These are phyloP conservation scores for Tricholaema leucomelas DNA, from an alignment of 2,113 vertebrate genomes.

Conservation along the genomic window DNA sequence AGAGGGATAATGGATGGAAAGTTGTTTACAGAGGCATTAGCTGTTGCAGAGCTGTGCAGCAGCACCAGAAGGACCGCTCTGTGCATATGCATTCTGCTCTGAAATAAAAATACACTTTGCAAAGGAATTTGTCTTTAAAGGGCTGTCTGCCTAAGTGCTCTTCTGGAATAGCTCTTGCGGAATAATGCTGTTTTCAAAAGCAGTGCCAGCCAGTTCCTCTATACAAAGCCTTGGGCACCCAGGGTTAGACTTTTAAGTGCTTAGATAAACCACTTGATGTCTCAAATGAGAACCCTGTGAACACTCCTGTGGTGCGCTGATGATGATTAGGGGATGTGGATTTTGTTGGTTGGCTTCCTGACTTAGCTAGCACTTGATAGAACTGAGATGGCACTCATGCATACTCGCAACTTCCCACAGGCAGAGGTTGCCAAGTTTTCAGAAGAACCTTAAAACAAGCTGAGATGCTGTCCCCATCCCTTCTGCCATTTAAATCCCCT, in stretches of 20 bases:
- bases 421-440: not conserved
- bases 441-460: not conserved
- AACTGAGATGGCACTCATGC: not conserved
- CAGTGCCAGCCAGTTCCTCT: not conserved
- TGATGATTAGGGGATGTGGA: not conserved
- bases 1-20: not conserved
- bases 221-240: not conserved
- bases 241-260: not conserved
- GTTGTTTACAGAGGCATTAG: not conserved
- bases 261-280: fast-evolving
- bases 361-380: not conserved
- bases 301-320: not conserved
- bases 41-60: not conserved
- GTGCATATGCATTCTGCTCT: not conserved
- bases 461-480: not conserved
- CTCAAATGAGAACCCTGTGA: fast-evolving
- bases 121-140: not conserved
- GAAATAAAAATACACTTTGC: conserved; percentile 1
- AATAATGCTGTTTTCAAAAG: conserved; percentile 28
- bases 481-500: not conserved
- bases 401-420: not conserved
- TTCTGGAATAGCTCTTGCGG: not conserved
- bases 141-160: not conserved
- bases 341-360: not conserved
- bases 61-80: not conserved